Percentiles rank a stretch among this genome's conserved stretches.
These are phyloP conservation scores for Strigamia crassipes DNA, from an alignment of 2,888 invertebrate genomes.

Conservation along the genomic window DNA sequence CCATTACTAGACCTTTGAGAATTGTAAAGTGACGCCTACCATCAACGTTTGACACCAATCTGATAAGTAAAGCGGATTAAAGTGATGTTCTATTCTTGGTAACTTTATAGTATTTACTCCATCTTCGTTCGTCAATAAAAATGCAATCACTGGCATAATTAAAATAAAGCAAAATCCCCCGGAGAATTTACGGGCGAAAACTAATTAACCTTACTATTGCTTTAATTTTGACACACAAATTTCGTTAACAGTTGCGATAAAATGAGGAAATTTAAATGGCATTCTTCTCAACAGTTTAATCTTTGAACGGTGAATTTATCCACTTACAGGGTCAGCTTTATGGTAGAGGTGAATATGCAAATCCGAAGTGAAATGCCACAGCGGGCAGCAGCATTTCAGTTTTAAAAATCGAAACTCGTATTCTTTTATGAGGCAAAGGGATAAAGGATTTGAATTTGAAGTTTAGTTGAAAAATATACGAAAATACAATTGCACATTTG, in stretches of 20 bases:
- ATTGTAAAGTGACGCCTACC: constrained; percentile 11
- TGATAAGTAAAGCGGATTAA: constrained; percentile 3
- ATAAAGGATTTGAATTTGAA: no score
- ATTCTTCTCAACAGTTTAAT: background rate
- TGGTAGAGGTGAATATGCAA: background rate
- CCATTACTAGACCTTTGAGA: background rate
- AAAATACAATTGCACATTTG: no score
- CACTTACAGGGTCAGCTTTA: background rate
- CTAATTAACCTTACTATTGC: background rate
- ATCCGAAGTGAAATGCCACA: background rate
- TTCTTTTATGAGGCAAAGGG: no score
- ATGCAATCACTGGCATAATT: background rate
- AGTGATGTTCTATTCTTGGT: background rate
- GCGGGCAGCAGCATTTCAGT: background rate
- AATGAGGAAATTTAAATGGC: background rate
- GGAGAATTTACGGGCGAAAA: background rate
- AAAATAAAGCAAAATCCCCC: background rate
- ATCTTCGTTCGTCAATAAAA: constrained; percentile 11
- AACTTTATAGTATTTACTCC: constrained; percentile 27
- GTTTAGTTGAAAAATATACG: no score
- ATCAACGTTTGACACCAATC: constrained; percentile 6
- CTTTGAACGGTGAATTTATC: no score
- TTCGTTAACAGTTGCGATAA: background rate
- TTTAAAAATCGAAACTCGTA: background rate
- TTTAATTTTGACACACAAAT: background rate